phyloP scores from a whole-genome alignment of 2,888 invertebrate species.

The Allygus modestus region DNA sequence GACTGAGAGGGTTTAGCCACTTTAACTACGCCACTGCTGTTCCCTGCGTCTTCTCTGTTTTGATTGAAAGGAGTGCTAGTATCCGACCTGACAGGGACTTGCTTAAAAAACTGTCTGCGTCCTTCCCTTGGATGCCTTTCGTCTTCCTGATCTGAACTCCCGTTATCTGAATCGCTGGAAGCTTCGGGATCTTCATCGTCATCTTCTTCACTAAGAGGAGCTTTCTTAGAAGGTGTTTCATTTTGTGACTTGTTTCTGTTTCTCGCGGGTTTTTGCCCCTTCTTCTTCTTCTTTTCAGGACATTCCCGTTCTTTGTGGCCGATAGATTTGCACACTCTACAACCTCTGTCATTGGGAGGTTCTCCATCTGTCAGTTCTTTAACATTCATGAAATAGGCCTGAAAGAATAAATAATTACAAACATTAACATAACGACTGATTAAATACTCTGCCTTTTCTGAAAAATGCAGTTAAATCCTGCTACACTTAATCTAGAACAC shows the following conservation, averaged over 20 bases:
- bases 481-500: no score
- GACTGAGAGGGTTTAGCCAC: background rate
- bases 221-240: constrained; percentile 2
- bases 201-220: background rate
- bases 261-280: background rate
- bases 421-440: no score
- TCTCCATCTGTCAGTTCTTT: constrained; percentile 73
- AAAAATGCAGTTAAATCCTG: no score
- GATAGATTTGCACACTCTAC: constrained; percentile 77
- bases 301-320: constrained; percentile 77
- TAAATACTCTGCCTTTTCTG: no score
- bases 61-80: background rate
- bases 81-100: background rate
- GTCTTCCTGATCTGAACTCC: constrained; percentile 32
- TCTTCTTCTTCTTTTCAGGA: constrained; percentile 68
- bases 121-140: background rate
- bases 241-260: constrained; percentile 4
- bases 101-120: background rate
- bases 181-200: constrained; percentile 38
- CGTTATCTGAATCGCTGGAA: constrained; percentile 37
- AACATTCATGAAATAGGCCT: constrained; percentile 71
- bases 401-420: constrained; percentile 56
- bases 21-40: background rate
- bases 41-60: background rate
- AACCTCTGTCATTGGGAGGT: constrained; percentile 77